Conservation (phyloP, 64 coral and sea anemone genomes). For the Porites australiensis region DNA sequence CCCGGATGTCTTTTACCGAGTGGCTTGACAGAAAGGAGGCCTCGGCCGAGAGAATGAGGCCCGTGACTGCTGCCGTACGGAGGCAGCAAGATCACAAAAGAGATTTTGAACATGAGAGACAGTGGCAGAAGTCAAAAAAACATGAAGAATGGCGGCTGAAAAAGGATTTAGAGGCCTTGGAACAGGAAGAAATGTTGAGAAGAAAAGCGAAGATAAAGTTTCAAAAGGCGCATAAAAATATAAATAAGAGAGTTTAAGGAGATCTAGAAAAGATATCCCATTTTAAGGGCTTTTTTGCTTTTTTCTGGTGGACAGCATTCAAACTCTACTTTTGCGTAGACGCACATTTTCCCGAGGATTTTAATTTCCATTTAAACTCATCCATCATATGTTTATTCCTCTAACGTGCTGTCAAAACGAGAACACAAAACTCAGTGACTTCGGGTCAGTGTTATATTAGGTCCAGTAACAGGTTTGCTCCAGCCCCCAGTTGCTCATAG, state of each 20-base stretch:
- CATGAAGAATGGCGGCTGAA: conserved; percentile 57
- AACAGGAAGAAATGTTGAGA: conserved; percentile 14
- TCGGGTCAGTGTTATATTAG: too few species aligned
- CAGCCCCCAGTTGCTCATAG: too few species aligned
- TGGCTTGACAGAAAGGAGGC: conserved; percentile 29
- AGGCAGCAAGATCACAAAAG: not conserved
- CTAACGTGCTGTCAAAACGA: too few species aligned
- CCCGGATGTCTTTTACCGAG: conserved; percentile 30
- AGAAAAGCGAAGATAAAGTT: conserved; percentile 18
- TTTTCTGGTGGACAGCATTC: too few species aligned
- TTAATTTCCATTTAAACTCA: not conserved
- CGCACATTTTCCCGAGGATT: not conserved
- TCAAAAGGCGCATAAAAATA: not conserved
- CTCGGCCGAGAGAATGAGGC: not conserved
- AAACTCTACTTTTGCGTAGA: not conserved
- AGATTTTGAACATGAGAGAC: not conserved
- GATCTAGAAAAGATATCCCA: too few species aligned
- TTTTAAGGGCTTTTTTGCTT: too few species aligned
- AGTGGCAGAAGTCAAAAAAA: not conserved
- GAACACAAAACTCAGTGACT: too few species aligned
- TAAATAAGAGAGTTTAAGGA: not conserved
- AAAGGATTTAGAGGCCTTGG: conserved; percentile 26
- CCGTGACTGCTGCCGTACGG: not conserved
- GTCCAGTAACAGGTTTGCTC: too few species aligned
- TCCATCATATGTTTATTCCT: too few species aligned